Evolutionary conservation across 2,888 invertebrate species (phyloP).

Genomic region (Ellobium chinense): DNA sequence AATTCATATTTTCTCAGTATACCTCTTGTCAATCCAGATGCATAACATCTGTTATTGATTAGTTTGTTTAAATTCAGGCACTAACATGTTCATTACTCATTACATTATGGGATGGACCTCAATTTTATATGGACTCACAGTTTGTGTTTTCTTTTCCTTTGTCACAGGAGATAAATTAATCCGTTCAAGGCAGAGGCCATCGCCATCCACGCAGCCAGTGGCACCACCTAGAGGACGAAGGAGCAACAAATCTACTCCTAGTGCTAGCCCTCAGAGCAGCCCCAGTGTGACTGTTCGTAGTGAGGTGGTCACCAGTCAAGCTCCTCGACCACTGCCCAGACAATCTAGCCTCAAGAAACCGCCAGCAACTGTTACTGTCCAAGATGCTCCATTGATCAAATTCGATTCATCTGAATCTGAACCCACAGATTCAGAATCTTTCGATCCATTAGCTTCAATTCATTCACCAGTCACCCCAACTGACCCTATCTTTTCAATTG

Average conservation of each 20-base stretch:
- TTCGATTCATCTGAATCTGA: conserved; percentile 53
- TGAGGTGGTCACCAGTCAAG: too few species aligned
- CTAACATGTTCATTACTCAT: too few species aligned
- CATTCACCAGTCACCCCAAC: not conserved
- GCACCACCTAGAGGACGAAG: conserved; percentile 23
- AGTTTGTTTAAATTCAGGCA: too few species aligned
- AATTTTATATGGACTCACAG: too few species aligned
- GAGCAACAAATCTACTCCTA: not conserved
- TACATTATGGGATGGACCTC: too few species aligned
- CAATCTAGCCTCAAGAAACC: not conserved
- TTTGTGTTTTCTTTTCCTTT: not conserved
- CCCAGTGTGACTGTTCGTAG: not conserved
- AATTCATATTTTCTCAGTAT: too few species aligned
- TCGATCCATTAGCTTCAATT: conserved; percentile 43
- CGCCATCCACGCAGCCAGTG: not conserved
- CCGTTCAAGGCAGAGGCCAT: not conserved
- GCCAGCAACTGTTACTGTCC: not conserved
- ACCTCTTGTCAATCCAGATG: too few species aligned
- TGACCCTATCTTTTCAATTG: not conserved
- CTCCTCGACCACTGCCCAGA: not conserved
- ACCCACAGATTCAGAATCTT: conserved; percentile 41
- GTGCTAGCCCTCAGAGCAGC: not conserved
- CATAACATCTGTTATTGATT: too few species aligned
- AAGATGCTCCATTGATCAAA: conserved; percentile 45
- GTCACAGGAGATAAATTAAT: conserved; percentile 2